Evolutionary conservation across 2,797 vertebrate species (phyloP), one percentile per base, ranked within the genome.

Genomic region (Borostomias antarcticus): DNA sequence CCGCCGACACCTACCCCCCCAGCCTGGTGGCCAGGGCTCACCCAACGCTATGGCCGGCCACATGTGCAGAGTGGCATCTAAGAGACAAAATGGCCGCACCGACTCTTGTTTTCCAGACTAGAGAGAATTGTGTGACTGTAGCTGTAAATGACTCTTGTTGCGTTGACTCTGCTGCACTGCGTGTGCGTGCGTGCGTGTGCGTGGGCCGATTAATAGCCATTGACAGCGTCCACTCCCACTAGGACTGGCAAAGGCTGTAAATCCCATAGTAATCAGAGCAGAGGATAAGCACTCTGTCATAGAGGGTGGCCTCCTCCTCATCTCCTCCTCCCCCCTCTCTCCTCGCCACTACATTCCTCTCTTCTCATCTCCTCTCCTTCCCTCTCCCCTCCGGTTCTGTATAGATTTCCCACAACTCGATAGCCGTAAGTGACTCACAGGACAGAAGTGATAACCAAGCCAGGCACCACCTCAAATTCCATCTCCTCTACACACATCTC

Each of bases 401-500:
- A 51, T 71, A 33, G 63, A 66, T 69, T 63, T 40, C 40, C 4
- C 40, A 58, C 19, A 50, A 40, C 5, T 62, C 67, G 30, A 28
- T 37, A 13, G 21, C 21, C 50, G 28, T 62, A 53, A 72, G 54
- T 66, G 32, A 29, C 67, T 72, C 48, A n/a, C 15, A 19, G 56
- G 62, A 52, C 32, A 28, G 59, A 30, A 37, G 68, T 74, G 64
- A 69, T 78, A 69, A 47, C 48, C 62, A 26, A 48, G 52, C 47
- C 47, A 28, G 53, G 30, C 69, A 37, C 35, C 29, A 62, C 32
- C 52, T 73, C 29, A 30, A 62, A 75, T 78, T 68, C 54, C 69
- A 81, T 74, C 64, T 33, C 60, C 28, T 70, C 69, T 74, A 76
- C 68, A 69, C 68, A 68, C 43, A n/a, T 37, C 13, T 51, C 56